These are phyloP conservation scores for Heliocidaris tuberculata DNA, from an alignment of 35 echinoderm and acorn worm genomes.

Conservation along the genomic window DNA sequence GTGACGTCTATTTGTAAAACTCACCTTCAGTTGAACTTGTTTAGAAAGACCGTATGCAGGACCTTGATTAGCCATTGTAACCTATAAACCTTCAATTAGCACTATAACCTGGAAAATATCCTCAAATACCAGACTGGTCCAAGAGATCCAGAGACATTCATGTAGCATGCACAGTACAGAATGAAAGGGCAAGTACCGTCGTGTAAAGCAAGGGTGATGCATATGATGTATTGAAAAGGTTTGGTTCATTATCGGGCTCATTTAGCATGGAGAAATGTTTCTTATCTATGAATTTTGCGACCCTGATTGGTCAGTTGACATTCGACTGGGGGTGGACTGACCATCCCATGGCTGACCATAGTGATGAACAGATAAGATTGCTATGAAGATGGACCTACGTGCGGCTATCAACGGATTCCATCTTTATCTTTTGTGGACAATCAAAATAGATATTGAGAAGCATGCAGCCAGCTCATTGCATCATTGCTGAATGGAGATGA, in stretches of 20 bases:
- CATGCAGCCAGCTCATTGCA: neutral
- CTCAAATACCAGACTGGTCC: neutral
- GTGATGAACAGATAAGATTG: neutral
- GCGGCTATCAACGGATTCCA: neutral
- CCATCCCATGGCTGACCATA: neutral
- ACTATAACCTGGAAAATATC: neutral
- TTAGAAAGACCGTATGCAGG: neutral
- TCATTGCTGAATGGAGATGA: neutral
- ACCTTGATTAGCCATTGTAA: neutral
- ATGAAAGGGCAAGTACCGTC: neutral
- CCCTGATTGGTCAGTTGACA: neutral
- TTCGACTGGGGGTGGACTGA: neutral
- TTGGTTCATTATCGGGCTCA: neutral
- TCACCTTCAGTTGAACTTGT: neutral
- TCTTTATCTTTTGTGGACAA: constrained; percentile 4
- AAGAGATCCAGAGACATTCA: neutral
- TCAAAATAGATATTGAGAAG: neutral
- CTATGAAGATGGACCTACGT: neutral
- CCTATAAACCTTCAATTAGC: neutral
- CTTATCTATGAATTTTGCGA: neutral
- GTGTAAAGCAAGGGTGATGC: neutral
- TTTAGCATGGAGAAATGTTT: neutral
- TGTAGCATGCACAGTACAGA: neutral
- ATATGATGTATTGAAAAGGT: neutral
- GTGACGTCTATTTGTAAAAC: neutral